Conservation (phyloP, 2,888 invertebrate species). For the Acronicta alni region DNA sequence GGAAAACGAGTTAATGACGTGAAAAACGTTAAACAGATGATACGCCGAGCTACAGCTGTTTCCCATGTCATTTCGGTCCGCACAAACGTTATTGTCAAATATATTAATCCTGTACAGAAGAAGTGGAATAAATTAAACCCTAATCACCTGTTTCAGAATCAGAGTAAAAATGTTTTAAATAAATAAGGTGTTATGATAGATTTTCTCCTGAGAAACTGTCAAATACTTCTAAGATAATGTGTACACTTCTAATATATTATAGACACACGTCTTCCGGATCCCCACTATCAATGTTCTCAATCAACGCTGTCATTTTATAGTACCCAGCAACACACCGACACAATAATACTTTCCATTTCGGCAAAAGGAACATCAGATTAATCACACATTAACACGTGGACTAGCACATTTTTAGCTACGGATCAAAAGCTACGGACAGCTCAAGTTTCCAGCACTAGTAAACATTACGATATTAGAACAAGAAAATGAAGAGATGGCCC, state of each 20-base stretch:
- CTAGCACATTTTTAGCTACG: conserved; percentile 39
- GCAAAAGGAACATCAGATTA: conserved; percentile 5
- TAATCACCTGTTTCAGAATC: too few species aligned
- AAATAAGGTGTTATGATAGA: too few species aligned
- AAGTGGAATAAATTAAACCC: too few species aligned
- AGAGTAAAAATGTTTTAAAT: too few species aligned
- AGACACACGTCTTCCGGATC: not conserved
- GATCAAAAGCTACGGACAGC: conserved; percentile 26
- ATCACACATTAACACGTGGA: conserved; percentile 35
- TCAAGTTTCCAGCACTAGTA: conserved; percentile 46
- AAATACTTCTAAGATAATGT: not conserved
- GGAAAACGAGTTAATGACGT: too few species aligned
- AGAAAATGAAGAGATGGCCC: conserved; percentile 19
- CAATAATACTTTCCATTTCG: conserved; percentile 3
- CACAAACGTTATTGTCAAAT: too few species aligned
- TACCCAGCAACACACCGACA: conserved; percentile 1
- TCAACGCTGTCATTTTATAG: not conserved
- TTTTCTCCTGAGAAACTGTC: too few species aligned
- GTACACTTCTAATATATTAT: not conserved
- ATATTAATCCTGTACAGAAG: too few species aligned
- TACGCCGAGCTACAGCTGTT: too few species aligned
- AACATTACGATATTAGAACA: conserved; percentile 36
- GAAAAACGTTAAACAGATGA: too few species aligned
- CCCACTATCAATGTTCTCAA: not conserved
- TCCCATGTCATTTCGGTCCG: too few species aligned